Conservation (phyloP, 2,797 vertebrate genomes). For the Enteromius thamalakanensis region DNA sequence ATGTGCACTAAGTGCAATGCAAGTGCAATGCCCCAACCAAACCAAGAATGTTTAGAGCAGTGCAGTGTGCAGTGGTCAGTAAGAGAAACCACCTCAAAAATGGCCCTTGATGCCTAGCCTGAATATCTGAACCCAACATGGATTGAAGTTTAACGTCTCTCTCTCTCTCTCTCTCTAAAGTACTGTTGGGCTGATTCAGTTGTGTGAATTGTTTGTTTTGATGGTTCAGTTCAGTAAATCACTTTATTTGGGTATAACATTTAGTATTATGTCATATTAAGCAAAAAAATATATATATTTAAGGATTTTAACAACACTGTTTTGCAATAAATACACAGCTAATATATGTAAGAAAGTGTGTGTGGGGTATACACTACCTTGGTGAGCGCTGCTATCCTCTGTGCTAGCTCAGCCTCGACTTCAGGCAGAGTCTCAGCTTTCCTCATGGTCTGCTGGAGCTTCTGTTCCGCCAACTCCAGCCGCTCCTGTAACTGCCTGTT, state of each 20-base stretch:
- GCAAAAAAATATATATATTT: background rate
- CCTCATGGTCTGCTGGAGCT: slow-evolving; percentile 98
- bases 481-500: slow-evolving; percentile 96
- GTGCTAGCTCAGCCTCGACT: slow-evolving; percentile 96
- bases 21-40: background rate
- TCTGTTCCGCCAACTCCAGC: slow-evolving; percentile 96
- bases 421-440: slow-evolving; percentile 98
- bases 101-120: background rate
- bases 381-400: slow-evolving; percentile 96
- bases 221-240: background rate
- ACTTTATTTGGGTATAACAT: background rate
- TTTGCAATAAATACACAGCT: background rate
- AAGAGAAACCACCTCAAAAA: background rate
- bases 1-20: background rate
- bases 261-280: background rate
- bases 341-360: background rate
- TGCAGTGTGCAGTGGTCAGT: background rate
- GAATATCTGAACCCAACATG: background rate
- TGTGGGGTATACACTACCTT: slow-evolving; percentile 81
- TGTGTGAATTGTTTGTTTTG: background rate
- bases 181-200: background rate
- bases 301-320: background rate
- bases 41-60: background rate
- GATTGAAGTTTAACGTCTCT: background rate
- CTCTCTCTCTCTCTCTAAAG: background rate